Percentiles rank a stretch among this genome's conserved stretches.
phyloP scores from a whole-genome alignment of 2,797 vertebrate species.

The Aphelocoma californica region DNA sequence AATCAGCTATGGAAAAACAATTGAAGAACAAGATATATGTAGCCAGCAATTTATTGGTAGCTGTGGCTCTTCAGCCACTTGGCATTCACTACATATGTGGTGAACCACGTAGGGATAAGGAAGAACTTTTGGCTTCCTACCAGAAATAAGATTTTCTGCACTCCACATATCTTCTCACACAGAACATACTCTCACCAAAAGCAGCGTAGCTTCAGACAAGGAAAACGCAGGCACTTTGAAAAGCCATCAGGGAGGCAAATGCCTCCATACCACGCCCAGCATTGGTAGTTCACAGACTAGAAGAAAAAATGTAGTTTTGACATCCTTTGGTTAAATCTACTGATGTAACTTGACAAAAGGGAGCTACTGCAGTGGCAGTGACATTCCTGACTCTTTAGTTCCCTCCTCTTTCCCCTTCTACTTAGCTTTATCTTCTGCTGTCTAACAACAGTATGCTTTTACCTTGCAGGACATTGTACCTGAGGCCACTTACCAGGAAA shows the following conservation, averaged over 20 bases:
- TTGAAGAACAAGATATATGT: not conserved
- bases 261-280: not conserved
- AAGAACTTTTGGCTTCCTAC: not conserved
- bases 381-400: not conserved
- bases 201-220: not conserved
- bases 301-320: not conserved
- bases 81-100: not conserved
- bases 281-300: not conserved
- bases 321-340: not conserved
- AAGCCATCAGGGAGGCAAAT: not conserved
- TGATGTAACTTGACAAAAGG: not conserved
- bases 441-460: slow-evolving; percentile 15
- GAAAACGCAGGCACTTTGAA: not conserved
- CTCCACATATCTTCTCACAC: not conserved
- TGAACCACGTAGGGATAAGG: not conserved
- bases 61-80: not conserved
- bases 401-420: not conserved
- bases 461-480: not conserved
- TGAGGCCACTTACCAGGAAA: slow-evolving; percentile 27
- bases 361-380: not conserved
- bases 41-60: not conserved
- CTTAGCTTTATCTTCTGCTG: not conserved
- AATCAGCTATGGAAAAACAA: not conserved
- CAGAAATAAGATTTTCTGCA: not conserved
- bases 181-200: not conserved